Evolutionary conservation across 1,140 invertebrate genomes (phyloP).

Genomic region (Drosophila yakuba): DNA sequence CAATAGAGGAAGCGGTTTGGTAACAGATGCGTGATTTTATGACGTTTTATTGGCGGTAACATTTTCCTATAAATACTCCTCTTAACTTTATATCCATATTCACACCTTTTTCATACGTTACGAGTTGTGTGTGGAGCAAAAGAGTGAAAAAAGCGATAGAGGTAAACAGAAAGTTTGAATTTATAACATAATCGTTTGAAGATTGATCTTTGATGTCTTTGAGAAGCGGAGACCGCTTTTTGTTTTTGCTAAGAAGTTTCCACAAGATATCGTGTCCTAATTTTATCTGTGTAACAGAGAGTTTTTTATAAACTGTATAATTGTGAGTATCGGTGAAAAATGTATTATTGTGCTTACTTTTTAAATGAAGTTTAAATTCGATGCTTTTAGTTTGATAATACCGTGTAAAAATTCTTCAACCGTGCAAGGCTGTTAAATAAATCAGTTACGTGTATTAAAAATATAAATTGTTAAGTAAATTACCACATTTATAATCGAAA

Average conservation of each 20-base stretch:
- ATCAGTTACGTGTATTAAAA: no score
- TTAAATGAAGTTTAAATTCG: no score
- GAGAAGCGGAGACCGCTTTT: background rate
- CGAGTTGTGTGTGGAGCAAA: constrained; percentile 2
- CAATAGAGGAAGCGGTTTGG: background rate
- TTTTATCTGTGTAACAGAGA: background rate
- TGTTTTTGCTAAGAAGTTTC: background rate
- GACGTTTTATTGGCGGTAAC: constrained; percentile 13
- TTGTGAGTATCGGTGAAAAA: background rate
- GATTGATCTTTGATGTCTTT: background rate
- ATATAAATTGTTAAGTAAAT: no score
- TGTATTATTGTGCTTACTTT: no score
- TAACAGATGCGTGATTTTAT: background rate
- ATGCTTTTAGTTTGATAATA: no score
- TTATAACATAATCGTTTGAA: background rate
- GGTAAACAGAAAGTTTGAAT: constrained; percentile 1
- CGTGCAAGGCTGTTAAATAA: no score
- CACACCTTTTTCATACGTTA: constrained; percentile 4
- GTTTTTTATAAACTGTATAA: background rate
- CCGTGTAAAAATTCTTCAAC: no score
- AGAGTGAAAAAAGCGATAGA: background rate
- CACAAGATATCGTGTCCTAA: background rate
- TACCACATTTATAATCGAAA: no score
- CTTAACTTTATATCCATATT: constrained; percentile 6
- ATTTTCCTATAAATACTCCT: constrained; percentile 17